phyloP scores from a whole-genome alignment of 1,140 invertebrate genomes.

The Tetragnatha versicolor region DNA sequence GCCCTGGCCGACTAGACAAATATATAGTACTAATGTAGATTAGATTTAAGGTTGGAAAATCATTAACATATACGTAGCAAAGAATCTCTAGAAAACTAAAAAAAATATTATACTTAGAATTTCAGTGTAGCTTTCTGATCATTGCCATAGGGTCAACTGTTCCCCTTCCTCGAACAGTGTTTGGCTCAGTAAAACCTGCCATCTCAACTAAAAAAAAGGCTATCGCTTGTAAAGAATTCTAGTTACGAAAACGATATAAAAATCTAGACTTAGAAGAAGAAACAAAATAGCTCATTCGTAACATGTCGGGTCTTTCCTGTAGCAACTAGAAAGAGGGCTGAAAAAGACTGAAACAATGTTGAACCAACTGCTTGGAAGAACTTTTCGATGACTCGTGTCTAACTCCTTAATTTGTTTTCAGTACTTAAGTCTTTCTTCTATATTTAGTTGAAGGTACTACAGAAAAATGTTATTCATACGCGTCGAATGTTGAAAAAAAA shows the following conservation, averaged over 20 bases:
- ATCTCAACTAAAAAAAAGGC: slow-evolving; percentile 26
- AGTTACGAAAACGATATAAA: neutral
- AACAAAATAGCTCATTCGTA: slow-evolving; percentile 8
- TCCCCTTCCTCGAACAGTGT: slow-evolving; percentile 37
- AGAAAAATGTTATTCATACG: too few species aligned
- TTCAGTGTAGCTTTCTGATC: slow-evolving; percentile 42
- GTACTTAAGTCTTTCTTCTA: too few species aligned
- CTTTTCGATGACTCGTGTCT: too few species aligned
- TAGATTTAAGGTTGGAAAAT: slow-evolving; percentile 24
- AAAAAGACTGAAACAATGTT: too few species aligned
- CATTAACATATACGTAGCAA: slow-evolving; percentile 18
- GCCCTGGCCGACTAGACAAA: slow-evolving; percentile 30
- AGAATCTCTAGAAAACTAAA: neutral
- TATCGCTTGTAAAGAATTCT: slow-evolving; percentile 10
- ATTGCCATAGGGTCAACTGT: slow-evolving; percentile 33
- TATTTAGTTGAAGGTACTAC: too few species aligned
- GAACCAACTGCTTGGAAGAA: too few species aligned
- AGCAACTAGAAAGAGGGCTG: slow-evolving; percentile 24
- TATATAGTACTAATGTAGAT: slow-evolving; percentile 5
- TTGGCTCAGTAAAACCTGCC: slow-evolving; percentile 45
- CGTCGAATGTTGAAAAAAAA: too few species aligned
- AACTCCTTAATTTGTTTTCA: too few species aligned
- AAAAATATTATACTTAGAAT: slow-evolving; percentile 16
- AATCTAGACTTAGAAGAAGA: neutral
- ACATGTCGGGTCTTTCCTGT: slow-evolving; percentile 19